These are phyloP conservation scores for Taeniopygia guttata DNA, from an alignment of 2,797 vertebrate genomes.

Conservation along the genomic window DNA sequence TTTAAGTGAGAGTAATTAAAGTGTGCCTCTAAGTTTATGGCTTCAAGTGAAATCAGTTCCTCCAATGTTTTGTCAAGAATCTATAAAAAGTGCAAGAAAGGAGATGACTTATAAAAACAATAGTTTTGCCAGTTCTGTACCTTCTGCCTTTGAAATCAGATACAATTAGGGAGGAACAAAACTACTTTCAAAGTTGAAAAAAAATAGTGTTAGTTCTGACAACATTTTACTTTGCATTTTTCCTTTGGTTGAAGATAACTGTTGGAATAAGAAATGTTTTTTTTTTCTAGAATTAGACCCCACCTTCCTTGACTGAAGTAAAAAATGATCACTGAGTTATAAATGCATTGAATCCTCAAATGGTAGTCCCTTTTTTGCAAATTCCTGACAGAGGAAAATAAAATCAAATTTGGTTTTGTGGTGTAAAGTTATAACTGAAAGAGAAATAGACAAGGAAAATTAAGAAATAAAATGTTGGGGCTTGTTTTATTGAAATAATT, in stretches of 20 bases:
- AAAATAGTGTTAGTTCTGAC: not conserved
- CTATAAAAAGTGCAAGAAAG: constrained; percentile 21
- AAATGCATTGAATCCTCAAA: not conserved
- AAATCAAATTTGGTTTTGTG: not conserved
- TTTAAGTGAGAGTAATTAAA: constrained; percentile 51
- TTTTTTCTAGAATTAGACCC: not conserved
- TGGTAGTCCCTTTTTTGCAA: not conserved
- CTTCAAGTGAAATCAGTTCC: constrained; percentile 14
- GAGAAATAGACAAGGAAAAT: not conserved
- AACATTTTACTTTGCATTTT: not conserved
- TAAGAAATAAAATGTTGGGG: not conserved
- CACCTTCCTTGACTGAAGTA: not conserved
- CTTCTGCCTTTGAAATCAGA: constrained; percentile 27
- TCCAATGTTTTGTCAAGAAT: constrained; percentile 30
- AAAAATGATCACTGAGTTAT: not conserved
- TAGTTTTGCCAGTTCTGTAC: constrained; percentile 8
- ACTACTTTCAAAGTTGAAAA: not conserved
- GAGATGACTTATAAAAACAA: constrained; percentile 35
- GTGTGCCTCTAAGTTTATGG: constrained; percentile 20
- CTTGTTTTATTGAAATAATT: too few species aligned
- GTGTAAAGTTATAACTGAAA: not conserved
- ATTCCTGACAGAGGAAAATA: not conserved
- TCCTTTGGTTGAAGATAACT: not conserved
- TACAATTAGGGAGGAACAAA: constrained; percentile 16
- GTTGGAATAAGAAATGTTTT: not conserved